Evolutionary conservation across 2,113 vertebrate species (phyloP).

Genomic region (Arvicanthis niloticus): DNA sequence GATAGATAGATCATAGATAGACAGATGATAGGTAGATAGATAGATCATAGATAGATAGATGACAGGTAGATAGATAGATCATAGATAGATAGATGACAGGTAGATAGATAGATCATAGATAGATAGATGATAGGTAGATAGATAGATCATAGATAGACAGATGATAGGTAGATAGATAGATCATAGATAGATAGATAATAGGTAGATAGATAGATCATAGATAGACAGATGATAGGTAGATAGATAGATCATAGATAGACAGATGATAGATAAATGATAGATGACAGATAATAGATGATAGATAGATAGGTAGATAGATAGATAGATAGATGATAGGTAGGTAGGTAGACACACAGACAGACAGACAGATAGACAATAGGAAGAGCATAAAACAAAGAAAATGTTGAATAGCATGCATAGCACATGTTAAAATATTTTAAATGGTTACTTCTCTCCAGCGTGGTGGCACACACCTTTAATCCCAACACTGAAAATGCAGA

Average conservation of each 20-base stretch:
- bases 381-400: slow-evolving; percentile 46
- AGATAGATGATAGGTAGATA: neutral
- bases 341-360: too few species aligned
- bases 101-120: neutral
- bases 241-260: neutral
- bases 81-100: neutral
- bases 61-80: neutral
- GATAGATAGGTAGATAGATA: neutral
- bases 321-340: neutral
- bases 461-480: neutral
- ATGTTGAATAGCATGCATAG: neutral
- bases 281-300: neutral
- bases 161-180: neutral
- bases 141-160: neutral
- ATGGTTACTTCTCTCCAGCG: neutral
- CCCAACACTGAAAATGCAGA: neutral
- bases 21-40: neutral
- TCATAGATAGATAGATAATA: neutral
- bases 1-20: neutral
- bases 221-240: neutral
- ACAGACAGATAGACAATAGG: neutral
- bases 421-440: neutral
- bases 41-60: neutral
- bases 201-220: neutral
- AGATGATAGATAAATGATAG: neutral